Evolutionary conservation across 2,797 vertebrate species (phyloP).

Genomic region (Tympanoctomys barrerae): DNA sequence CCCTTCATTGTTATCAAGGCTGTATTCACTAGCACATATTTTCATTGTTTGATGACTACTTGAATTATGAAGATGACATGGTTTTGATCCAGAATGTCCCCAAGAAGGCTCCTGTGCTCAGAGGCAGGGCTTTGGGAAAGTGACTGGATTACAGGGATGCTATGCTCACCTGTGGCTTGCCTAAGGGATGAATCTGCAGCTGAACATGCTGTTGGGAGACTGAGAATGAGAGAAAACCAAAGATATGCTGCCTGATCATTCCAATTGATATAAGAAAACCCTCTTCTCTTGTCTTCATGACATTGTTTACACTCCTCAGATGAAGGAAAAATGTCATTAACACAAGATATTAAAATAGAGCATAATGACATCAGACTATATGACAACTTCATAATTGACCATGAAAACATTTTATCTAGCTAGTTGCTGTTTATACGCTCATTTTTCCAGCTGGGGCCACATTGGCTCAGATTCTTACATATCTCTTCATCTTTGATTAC

Average conservation of each 20-base stretch:
- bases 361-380: not conserved
- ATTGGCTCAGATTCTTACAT: not conserved
- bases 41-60: not conserved
- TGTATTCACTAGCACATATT: not conserved
- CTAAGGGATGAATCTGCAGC: not conserved
- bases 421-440: not conserved
- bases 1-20: not conserved
- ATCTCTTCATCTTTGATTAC: not conserved
- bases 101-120: not conserved
- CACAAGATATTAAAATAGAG: not conserved
- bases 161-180: not conserved
- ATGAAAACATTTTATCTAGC: not conserved
- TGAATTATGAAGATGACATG: not conserved
- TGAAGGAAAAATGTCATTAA: constrained; percentile 10
- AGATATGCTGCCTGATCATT: not conserved
- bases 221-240: not conserved
- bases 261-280: not conserved
- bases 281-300: not conserved
- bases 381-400: not conserved
- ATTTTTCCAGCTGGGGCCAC: not conserved
- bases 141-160: not conserved
- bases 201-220: not conserved
- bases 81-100: not conserved
- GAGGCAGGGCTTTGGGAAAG: not conserved
- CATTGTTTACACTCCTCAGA: not conserved